Evolutionary conservation across 2,113 vertebrate genomes (phyloP).

Genomic region (Trematocara nigrifrons): DNA sequence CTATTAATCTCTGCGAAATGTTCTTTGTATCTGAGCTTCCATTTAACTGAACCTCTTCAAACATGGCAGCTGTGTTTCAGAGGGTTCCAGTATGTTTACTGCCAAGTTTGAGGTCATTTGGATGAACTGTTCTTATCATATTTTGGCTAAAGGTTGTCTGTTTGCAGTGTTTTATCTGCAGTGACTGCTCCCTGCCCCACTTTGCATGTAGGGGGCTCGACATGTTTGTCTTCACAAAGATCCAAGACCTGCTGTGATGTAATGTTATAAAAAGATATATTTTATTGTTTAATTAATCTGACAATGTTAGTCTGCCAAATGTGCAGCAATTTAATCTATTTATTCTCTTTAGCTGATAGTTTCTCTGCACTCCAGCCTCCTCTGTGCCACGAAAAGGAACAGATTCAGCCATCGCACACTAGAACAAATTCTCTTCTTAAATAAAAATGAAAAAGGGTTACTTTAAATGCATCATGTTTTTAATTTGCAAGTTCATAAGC

Average conservation of each 20-base stretch:
- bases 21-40: accelerated
- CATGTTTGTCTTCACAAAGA: background rate
- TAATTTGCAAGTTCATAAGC: too few species aligned
- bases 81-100: background rate
- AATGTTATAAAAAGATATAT: too few species aligned
- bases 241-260: background rate
- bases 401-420: too few species aligned
- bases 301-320: too few species aligned
- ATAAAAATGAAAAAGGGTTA: too few species aligned
- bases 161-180: background rate
- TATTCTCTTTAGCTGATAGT: too few species aligned
- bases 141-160: accelerated
- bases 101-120: background rate
- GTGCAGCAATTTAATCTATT: too few species aligned
- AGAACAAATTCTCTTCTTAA: too few species aligned
- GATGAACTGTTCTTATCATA: background rate
- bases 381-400: too few species aligned
- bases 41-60: background rate
- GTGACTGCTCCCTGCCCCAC: background rate
- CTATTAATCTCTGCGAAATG: background rate
- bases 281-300: too few species aligned
- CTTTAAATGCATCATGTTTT: too few species aligned
- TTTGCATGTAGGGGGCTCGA: accelerated
- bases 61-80: background rate
- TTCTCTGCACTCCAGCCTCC: too few species aligned